A percentile compares a stretch with the other conserved stretches of the same genome.
Evolutionary conservation across 2,797 vertebrate species (phyloP).

Genomic region (Oryzias sinensis): DNA sequence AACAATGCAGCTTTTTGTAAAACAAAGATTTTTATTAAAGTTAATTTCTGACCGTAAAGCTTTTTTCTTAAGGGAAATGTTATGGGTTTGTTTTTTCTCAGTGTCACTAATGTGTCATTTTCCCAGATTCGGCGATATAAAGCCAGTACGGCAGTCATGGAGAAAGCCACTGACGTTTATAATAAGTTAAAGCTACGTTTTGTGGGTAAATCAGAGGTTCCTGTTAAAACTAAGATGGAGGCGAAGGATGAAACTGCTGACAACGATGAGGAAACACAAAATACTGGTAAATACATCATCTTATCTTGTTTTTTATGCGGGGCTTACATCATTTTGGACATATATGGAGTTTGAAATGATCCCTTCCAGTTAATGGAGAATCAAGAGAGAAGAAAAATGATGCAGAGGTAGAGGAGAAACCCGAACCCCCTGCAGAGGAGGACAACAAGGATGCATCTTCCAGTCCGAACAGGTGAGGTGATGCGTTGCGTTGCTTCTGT

Average conservation of each 20-base stretch:
- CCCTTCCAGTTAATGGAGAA: conserved; percentile 88
- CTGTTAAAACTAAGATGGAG: conserved; percentile 78
- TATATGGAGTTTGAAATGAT: conserved; percentile 2
- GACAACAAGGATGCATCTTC: conserved; percentile 61
- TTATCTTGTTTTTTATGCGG: background rate
- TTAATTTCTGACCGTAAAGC: too few species aligned
- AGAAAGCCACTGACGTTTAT: conserved; percentile 93
- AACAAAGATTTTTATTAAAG: too few species aligned
- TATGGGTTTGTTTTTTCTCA: background rate
- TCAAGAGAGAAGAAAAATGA: conserved; percentile 81
- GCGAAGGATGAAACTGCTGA: conserved; percentile 62
- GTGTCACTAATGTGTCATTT: too few species aligned
- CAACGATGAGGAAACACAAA: conserved; percentile 65
- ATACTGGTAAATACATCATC: conserved; percentile 53
- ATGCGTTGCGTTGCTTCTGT: background rate
- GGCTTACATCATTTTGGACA: background rate
- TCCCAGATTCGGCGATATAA: conserved; percentile 94
- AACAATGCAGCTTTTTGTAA: too few species aligned
- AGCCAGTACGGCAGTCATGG: conserved; percentile 94
- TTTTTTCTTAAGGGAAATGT: too few species aligned
- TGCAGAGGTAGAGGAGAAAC: conserved; percentile 59
- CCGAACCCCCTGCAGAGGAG: conserved; percentile 64
- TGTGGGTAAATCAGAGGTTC: conserved; percentile 84
- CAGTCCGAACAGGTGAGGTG: conserved; percentile 72
- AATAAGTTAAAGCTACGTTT: conserved; percentile 93